Evolutionary conservation across 37 sponge, comb jelly and placozoan genomes (phyloP).

Genomic region (Spongilla lacustris): DNA sequence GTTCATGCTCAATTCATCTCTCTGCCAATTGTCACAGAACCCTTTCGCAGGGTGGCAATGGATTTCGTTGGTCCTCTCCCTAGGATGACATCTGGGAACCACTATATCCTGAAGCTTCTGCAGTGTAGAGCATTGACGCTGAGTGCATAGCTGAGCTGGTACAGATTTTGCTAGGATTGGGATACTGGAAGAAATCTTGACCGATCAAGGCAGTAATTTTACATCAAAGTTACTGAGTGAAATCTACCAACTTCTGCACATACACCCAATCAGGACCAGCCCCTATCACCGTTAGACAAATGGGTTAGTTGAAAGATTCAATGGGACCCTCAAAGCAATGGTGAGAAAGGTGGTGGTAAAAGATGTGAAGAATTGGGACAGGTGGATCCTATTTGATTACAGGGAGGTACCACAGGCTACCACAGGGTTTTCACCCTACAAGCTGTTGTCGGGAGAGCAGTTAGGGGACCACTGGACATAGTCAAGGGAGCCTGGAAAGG

Average conservation of each 20-base stretch:
- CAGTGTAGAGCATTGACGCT: slow-evolving; percentile 33
- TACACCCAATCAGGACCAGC: slow-evolving; percentile 18
- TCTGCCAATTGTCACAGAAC: slow-evolving; percentile 19
- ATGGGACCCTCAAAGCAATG: slow-evolving; percentile 25
- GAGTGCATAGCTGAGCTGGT: slow-evolving; percentile 27
- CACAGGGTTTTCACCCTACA: too few relatives aligned
- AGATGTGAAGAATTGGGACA: too few relatives aligned
- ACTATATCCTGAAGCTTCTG: slow-evolving; percentile 23
- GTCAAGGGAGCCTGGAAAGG: background rate
- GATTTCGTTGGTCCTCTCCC: slow-evolving; percentile 34
- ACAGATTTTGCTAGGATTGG: slow-evolving; percentile 5
- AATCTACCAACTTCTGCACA: slow-evolving; percentile 3
- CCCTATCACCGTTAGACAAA: slow-evolving; percentile 53
- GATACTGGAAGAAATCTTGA: slow-evolving; percentile 23
- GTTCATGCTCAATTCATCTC: slow-evolving; percentile 6
- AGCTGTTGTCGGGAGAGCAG: slow-evolving; percentile 15
- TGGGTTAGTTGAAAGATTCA: slow-evolving; percentile 49
- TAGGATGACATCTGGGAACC: slow-evolving; percentile 2
- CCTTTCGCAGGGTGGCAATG: slow-evolving; percentile 43
- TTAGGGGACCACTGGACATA: too few relatives aligned
- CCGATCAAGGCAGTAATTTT: slow-evolving; percentile 42
- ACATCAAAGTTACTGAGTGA: slow-evolving; percentile 11
- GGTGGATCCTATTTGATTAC: too few relatives aligned
- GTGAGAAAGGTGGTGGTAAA: too few relatives aligned
- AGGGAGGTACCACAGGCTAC: too few relatives aligned